These are phyloP conservation scores for Ochropacha duplaris DNA, from an alignment of 2,888 invertebrate genomes.

Conservation along the genomic window DNA sequence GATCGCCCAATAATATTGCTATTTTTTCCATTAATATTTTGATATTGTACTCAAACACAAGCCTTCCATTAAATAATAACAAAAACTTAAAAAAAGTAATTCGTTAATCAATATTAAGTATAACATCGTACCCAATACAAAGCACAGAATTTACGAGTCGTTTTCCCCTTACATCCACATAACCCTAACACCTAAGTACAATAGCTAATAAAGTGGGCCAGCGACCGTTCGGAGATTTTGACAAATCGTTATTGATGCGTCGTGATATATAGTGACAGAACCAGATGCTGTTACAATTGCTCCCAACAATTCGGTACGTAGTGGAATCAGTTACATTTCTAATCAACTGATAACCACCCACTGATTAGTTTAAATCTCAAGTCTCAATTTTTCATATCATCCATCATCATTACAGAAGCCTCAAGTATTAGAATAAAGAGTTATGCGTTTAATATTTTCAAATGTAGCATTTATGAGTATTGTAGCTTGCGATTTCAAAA, in stretches of 20 bases:
- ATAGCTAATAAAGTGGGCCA: conserved; percentile 22
- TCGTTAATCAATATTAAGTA: no score
- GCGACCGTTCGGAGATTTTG: conserved; percentile 38
- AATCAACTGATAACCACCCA: background rate
- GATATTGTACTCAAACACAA: no score
- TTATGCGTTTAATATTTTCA: no score
- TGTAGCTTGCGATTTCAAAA: no score
- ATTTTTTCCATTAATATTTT: no score
- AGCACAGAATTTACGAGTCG: background rate
- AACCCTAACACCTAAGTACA: conserved; percentile 25
- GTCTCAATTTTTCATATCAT: background rate
- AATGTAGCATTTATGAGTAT: no score
- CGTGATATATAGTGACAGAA: conserved; percentile 44
- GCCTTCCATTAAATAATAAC: no score
- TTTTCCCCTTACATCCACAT: conserved; percentile 3
- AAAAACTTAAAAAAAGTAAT: no score
- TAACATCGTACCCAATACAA: background rate
- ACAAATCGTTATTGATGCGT: conserved; percentile 67
- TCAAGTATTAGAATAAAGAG: no score
- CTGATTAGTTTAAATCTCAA: background rate
- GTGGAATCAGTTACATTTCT: background rate
- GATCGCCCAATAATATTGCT: no score
- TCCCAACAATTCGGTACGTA: background rate
- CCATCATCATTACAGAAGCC: no score
- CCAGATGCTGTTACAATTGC: background rate